These are phyloP conservation scores for Pyrocephalus nanus DNA, from an alignment of 2,797 vertebrate genomes.

Conservation along the genomic window DNA sequence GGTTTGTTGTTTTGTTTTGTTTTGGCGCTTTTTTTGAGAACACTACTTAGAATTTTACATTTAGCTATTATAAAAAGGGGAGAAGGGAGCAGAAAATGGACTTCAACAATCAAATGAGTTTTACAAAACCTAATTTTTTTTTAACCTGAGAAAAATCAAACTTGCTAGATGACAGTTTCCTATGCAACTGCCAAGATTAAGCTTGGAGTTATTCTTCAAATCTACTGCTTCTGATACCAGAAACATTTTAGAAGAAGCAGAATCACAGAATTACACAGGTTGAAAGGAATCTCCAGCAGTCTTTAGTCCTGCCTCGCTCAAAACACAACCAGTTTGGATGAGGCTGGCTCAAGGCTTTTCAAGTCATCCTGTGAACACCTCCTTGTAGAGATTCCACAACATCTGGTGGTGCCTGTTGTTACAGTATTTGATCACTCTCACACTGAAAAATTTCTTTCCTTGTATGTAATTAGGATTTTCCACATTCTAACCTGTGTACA, in stretches of 20 bases:
- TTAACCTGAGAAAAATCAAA: not conserved
- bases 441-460: not conserved
- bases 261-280: not conserved
- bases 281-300: not conserved
- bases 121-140: not conserved
- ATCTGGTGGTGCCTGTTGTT: not conserved
- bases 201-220: not conserved
- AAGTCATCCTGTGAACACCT: not conserved
- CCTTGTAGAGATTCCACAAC: not conserved
- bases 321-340: not conserved
- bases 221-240: not conserved
- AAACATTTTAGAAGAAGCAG: not conserved
- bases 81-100: not conserved
- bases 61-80: not conserved
- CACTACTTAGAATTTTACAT: not conserved
- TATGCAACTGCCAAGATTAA: not conserved
- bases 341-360: not conserved
- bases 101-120: not conserved
- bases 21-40: not conserved
- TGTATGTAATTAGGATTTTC: not conserved
- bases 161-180: not conserved
- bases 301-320: not conserved
- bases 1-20: not conserved
- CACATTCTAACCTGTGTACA: not conserved
- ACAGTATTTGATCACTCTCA: not conserved